phyloP scores from a whole-genome alignment of 2,888 invertebrate genomes.

The Andrena haemorrhoa region DNA sequence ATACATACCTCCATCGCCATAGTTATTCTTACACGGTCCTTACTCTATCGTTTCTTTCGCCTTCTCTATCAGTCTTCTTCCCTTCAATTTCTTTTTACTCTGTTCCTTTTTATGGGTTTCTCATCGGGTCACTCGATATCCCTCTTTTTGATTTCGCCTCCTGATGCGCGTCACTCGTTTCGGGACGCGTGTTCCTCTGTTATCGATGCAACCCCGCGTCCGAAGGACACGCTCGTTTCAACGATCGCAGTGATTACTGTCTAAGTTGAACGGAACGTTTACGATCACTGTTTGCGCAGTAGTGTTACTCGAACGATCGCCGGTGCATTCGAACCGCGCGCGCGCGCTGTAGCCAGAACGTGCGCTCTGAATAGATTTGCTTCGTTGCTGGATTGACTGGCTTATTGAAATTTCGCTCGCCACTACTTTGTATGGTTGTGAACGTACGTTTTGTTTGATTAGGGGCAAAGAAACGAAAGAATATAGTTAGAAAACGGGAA shows the following conservation, averaged over 20 bases:
- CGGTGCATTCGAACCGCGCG: constrained; percentile 31
- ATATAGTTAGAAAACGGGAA: neutral
- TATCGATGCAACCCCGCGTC: neutral
- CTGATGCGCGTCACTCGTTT: neutral
- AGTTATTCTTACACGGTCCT: neutral
- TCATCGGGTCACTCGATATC: neutral
- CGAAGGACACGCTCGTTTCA: too few species aligned
- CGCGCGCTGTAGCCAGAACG: constrained; percentile 29
- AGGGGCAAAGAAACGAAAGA: neutral
- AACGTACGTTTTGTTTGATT: constrained; percentile 15
- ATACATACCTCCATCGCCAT: neutral
- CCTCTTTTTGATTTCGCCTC: neutral
- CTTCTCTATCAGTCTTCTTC: neutral
- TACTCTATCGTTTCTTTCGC: neutral
- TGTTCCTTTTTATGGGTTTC: neutral
- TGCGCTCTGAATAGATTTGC: constrained; percentile 27
- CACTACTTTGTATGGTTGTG: constrained; percentile 37
- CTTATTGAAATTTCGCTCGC: constrained; percentile 6
- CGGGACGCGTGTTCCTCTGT: neutral
- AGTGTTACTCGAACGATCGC: constrained; percentile 5
- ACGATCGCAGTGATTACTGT: neutral
- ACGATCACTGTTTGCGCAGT: neutral
- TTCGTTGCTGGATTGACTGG: constrained; percentile 52
- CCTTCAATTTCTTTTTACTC: too few species aligned
- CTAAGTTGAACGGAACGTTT: neutral